phyloP scores from a whole-genome alignment of 92 coral and sea anemone species.

The Zoanthus gigantus region DNA sequence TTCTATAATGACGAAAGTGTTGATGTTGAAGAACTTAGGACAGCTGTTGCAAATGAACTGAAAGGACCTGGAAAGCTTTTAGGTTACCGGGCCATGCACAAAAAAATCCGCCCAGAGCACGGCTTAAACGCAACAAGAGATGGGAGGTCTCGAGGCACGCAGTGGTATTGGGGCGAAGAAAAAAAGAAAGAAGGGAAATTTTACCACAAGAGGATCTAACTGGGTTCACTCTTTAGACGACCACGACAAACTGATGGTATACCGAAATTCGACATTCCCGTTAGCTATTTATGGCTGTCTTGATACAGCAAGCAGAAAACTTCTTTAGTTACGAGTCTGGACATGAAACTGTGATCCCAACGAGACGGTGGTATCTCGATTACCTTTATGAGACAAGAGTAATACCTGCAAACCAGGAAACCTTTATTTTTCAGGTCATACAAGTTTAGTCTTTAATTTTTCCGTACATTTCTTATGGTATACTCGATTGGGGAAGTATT shows the following conservation, averaged over 20 bases:
- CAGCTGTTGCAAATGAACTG: constrained; percentile 56
- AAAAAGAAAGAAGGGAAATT: constrained; percentile 12
- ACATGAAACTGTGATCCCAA: constrained; percentile 64
- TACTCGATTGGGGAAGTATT: no score
- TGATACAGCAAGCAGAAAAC: constrained; percentile 67
- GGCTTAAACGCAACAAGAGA: constrained; percentile 60
- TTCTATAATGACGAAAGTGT: constrained; percentile 57
- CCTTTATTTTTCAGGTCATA: not conserved
- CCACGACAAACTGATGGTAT: no score
- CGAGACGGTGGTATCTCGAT: constrained; percentile 71
- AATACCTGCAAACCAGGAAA: constrained; percentile 60
- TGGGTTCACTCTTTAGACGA: no score
- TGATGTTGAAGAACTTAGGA: constrained; percentile 47
- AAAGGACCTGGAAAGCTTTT: constrained; percentile 65
- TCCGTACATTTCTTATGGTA: no score
- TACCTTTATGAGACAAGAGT: constrained; percentile 64
- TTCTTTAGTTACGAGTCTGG: constrained; percentile 62
- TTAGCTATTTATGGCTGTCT: constrained; percentile 74
- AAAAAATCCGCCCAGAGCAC: constrained; percentile 58
- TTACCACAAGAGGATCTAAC: no score
- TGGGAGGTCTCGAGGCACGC: constrained; percentile 52
- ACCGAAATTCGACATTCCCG: constrained; percentile 47
- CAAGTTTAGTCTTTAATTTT: no score
- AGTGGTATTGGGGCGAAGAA: constrained; percentile 58
- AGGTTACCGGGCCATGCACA: constrained; percentile 70